Percentiles rank a stretch among this genome's conserved stretches.
These are phyloP conservation scores for Myotis myotis DNA, from an alignment of 2,797 vertebrate genomes.

Conservation along the genomic window DNA sequence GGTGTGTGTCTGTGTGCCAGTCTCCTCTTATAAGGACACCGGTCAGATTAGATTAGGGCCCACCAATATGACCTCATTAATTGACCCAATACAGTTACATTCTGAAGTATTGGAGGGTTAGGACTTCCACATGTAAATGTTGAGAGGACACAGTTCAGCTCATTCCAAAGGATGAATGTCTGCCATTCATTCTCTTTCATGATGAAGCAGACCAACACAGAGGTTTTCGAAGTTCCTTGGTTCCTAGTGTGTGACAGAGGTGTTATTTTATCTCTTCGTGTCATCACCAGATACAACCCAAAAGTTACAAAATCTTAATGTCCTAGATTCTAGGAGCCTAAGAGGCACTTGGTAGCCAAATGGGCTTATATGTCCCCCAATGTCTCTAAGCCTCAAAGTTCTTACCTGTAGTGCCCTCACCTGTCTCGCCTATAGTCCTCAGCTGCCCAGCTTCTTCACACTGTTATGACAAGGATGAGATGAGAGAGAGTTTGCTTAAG, in stretches of 20 bases:
- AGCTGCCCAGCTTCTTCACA: not conserved
- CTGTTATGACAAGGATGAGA: not conserved
- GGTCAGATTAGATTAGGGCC: not conserved
- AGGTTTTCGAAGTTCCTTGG: not conserved
- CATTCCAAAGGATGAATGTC: not conserved
- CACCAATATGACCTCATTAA: not conserved
- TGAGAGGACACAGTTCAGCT: not conserved
- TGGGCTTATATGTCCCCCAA: not conserved
- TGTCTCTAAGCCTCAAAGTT: not conserved
- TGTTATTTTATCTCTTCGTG: not conserved
- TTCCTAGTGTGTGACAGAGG: not conserved
- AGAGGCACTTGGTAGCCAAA: not conserved
- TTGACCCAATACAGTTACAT: not conserved
- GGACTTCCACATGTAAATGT: not conserved
- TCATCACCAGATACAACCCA: not conserved
- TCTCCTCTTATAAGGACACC: not conserved
- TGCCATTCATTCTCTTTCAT: not conserved
- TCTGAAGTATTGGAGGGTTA: not conserved
- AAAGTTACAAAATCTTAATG: not conserved
- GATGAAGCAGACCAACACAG: not conserved
- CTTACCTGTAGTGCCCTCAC: not conserved
- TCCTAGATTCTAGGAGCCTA: not conserved
- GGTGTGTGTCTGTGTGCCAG: not conserved
- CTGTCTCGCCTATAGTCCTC: not conserved
- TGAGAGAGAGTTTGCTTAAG: not conserved